Conservation (phyloP, 2,113 vertebrate species). For the Sinosuthora webbiana region DNA sequence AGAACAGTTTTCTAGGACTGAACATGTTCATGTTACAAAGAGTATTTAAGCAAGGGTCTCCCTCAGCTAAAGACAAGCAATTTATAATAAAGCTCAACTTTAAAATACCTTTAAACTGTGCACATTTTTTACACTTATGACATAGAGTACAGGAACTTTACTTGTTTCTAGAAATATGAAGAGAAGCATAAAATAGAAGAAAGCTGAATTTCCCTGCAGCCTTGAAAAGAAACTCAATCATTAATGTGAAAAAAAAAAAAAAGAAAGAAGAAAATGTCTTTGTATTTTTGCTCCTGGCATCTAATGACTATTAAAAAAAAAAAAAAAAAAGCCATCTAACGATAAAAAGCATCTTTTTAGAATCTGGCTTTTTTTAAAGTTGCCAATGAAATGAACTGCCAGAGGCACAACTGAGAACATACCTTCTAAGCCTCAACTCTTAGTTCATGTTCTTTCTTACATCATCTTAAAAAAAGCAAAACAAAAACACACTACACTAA, state of each 20-base stretch:
- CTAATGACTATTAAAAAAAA: neutral
- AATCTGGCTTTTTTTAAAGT: neutral
- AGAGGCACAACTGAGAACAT: neutral
- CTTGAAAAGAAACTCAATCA: neutral
- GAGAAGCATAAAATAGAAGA: neutral
- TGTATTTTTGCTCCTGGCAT: neutral
- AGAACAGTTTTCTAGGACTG: neutral
- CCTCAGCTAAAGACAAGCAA: neutral
- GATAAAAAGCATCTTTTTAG: neutral
- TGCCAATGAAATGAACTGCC: neutral
- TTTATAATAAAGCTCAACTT: neutral
- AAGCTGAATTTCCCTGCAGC: neutral
- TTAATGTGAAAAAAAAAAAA: accelerated
- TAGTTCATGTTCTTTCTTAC: neutral
- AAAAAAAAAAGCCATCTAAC: neutral
- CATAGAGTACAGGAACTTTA: neutral
- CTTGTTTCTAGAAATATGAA: neutral
- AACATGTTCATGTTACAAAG: neutral
- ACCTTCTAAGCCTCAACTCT: neutral
- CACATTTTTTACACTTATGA: neutral
- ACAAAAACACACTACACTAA: neutral
- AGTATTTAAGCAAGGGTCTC: neutral
- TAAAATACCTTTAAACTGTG: neutral
- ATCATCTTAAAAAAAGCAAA: neutral
- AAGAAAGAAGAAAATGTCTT: neutral